Conservation (phyloP, 2,797 vertebrate genomes). For the Anniella stebbinsi region DNA sequence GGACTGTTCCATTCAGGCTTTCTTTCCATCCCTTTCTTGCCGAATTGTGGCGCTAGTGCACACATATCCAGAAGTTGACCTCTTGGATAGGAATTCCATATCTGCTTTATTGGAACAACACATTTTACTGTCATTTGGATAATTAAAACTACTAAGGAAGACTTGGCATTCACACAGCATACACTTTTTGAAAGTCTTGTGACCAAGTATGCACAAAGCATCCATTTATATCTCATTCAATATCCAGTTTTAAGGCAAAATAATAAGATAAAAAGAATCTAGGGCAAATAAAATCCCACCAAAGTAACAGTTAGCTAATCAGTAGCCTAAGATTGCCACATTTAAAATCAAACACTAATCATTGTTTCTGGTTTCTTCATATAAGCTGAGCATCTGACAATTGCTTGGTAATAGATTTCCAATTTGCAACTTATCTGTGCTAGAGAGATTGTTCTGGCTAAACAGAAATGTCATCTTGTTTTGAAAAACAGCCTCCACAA, state of each 20-base stretch:
- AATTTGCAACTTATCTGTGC: slow-evolving; percentile 37
- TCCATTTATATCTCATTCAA: slow-evolving; percentile 31
- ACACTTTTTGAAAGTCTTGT: slow-evolving; percentile 17
- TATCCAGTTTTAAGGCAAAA: slow-evolving; percentile 15
- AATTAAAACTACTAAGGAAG: slow-evolving; percentile 35
- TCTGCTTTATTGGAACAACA: slow-evolving; percentile 23
- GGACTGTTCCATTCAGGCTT: not conserved
- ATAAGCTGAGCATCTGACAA: slow-evolving; percentile 30
- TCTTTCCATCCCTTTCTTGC: not conserved
- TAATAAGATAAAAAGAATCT: slow-evolving; percentile 43
- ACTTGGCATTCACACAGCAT: slow-evolving; percentile 37
- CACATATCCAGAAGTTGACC: not conserved
- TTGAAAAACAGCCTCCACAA: slow-evolving; percentile 41
- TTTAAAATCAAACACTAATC: slow-evolving; percentile 52
- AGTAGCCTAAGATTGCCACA: slow-evolving; percentile 24
- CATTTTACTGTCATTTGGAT: slow-evolving; percentile 23
- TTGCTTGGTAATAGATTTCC: slow-evolving; percentile 32
- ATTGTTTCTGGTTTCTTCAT: slow-evolving; percentile 42
- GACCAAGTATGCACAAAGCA: slow-evolving; percentile 28
- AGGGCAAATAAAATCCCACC: slow-evolving; percentile 37
- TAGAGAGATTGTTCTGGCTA: slow-evolving; percentile 50
- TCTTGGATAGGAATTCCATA: not conserved
- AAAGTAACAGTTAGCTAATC: slow-evolving; percentile 18
- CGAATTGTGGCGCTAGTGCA: not conserved
- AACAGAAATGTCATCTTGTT: slow-evolving; percentile 59